Evolutionary conservation across 2,797 vertebrate species (phyloP).

Genomic region (Rhinogobio ventralis): DNA sequence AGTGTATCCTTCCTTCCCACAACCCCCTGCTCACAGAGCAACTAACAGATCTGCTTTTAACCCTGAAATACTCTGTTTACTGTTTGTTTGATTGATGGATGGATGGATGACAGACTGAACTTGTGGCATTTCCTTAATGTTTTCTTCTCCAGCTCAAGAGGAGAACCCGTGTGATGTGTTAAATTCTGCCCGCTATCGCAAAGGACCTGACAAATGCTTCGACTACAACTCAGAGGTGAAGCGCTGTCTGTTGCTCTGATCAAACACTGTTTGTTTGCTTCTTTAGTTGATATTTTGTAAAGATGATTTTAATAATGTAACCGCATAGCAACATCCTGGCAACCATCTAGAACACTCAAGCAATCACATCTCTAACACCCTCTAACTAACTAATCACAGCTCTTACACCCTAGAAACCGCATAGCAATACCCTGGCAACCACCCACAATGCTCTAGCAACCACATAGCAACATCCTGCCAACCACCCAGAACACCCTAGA

Average conservation of each 20-base stretch:
- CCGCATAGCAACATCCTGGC: not conserved
- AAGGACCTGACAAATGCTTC: conserved; percentile 95
- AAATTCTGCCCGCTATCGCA: conserved; percentile 91
- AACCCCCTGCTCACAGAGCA: not conserved
- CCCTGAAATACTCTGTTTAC: conserved; percentile 10
- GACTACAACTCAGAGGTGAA: conserved; percentile 95
- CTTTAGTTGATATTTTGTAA: not conserved
- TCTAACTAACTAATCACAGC: too few species aligned
- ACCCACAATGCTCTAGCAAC: not conserved
- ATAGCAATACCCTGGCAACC: not conserved
- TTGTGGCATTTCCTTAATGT: conserved; percentile 63
- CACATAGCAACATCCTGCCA: not conserved
- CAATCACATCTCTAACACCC: too few species aligned
- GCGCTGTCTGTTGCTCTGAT: not conserved
- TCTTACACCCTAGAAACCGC: not conserved
- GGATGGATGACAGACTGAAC: conserved; percentile 13
- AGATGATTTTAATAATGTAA: not conserved
- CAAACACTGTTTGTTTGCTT: conserved; percentile 1
- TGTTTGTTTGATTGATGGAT: not conserved
- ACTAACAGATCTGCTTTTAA: not conserved
- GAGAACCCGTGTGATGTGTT: conserved; percentile 90
- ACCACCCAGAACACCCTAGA: not conserved
- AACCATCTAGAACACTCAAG: not conserved
- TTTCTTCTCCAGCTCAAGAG: conserved; percentile 80
- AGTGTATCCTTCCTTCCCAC: conserved; percentile 91